These are phyloP conservation scores for Marronus borbonicus DNA, from an alignment of 2,888 invertebrate genomes.

Conservation along the genomic window DNA sequence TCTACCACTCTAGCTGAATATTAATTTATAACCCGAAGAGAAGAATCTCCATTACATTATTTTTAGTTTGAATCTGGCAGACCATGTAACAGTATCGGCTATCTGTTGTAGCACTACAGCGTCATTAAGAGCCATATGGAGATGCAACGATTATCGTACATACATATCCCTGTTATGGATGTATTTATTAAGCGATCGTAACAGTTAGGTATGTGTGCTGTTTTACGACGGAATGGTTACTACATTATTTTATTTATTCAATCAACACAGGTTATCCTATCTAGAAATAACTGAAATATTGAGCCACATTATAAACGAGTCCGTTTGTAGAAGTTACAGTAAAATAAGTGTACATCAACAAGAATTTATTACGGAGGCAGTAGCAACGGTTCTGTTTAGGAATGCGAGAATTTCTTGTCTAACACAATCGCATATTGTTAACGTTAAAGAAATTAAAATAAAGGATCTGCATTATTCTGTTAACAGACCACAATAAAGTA, in stretches of 20 bases:
- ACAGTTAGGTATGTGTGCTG: constrained; percentile 20
- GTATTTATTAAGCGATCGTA: constrained; percentile 18
- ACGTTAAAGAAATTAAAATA: too few species aligned
- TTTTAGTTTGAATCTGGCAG: constrained; percentile 29
- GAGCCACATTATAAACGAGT: too few species aligned
- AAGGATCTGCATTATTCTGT: too few species aligned
- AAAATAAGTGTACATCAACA: too few species aligned
- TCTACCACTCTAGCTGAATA: background rate
- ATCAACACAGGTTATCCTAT: background rate
- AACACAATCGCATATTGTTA: too few species aligned
- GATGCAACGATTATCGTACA: constrained; percentile 4
- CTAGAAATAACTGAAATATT: too few species aligned
- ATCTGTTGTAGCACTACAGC: constrained; percentile 13
- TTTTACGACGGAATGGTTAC: constrained; percentile 3
- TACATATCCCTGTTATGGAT: background rate
- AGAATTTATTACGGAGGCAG: too few species aligned
- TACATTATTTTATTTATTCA: constrained; percentile 1
- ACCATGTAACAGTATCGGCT: constrained; percentile 20
- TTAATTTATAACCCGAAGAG: constrained; percentile 4
- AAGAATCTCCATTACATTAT: constrained; percentile 13
- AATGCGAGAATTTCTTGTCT: too few species aligned
- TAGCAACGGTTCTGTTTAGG: too few species aligned
- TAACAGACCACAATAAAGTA: too few species aligned
- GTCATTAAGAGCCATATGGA: constrained; percentile 13
- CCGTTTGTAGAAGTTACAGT: too few species aligned